Base-by-base conservation (phyloP, 2,888 invertebrate genomes). In the Synanthedon andrenaeformis region DNA sequence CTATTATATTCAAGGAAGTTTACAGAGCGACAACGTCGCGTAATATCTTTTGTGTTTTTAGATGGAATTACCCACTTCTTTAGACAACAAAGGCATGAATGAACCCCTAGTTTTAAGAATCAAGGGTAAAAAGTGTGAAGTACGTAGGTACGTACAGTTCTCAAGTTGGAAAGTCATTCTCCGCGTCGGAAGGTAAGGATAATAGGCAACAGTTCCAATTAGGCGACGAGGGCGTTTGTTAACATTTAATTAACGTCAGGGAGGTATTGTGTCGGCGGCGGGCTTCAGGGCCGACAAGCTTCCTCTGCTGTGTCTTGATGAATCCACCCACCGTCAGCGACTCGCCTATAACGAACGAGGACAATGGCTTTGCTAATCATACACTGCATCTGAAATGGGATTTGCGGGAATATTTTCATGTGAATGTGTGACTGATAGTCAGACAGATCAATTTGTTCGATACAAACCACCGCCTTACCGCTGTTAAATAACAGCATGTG, bases 201-300 rank as follows among this genome's bases (percentile, higher is more conserved):
- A 87, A 86, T 81, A 85, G 85, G 83, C 84, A 83, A 84, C 86
- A 84, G 83, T 83, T 82, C 86, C 86, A 87, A 87, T 87, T 87
- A 87, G 84, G 76, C 82, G 82, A 79, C 80, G 77, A 86, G 85
- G 82, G 85, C 84, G 86, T 87, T 87, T 87, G 86, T 87, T 86
- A 87, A 84, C 86, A 87, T 86, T 87, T 87, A 85, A 87, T 86
- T 87, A 87, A 84, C 82, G 84, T 80, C 79, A 81, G 77, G 74
- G 73, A 78, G 79, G 78, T 72, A 85, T 86, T 86, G 86, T 85
- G 81, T 80, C 70, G 78, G 72, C 72, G 70, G 69, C 72, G 72
- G 74, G 70, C 79, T 79, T 70, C 70, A 71, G 76, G 74, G 74
- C 71, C 64, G 67, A 13, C 19, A 17, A 63, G 68, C 69, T 72